A percentile compares a stretch with the other conserved stretches of the same genome.
These are phyloP conservation scores for Pampus argenteus DNA, from an alignment of 2,797 vertebrate species.

Conservation along the genomic window DNA sequence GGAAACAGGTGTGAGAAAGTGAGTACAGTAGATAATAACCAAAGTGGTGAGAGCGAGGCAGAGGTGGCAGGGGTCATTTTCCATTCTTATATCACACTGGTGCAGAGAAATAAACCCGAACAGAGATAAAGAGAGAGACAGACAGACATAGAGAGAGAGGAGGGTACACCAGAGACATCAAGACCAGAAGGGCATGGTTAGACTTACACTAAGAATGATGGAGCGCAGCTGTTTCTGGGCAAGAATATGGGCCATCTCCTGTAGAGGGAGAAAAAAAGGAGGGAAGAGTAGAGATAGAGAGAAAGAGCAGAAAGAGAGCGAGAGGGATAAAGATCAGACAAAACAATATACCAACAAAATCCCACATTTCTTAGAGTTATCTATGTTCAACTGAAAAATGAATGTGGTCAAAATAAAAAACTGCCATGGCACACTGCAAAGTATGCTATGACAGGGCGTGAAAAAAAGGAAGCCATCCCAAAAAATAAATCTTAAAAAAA, in stretches of 20 bases:
- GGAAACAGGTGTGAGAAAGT: slow-evolving; percentile 49
- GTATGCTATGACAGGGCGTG: slow-evolving; percentile 32
- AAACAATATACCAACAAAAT: slow-evolving; percentile 13
- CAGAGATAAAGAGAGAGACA: slow-evolving; percentile 24
- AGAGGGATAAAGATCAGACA: slow-evolving; percentile 29
- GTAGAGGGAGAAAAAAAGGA: slow-evolving; percentile 40
- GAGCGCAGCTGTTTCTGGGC: slow-evolving; percentile 97
- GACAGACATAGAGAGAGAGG: not conserved
- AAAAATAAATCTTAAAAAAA: slow-evolving; percentile 66
- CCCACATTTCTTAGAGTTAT: slow-evolving; percentile 9
- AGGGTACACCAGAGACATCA: slow-evolving; percentile 1
- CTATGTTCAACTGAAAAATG: slow-evolving; percentile 41
- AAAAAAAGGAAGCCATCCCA: slow-evolving; percentile 56
- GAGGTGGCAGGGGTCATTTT: slow-evolving; percentile 52
- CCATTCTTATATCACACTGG: slow-evolving; percentile 40
- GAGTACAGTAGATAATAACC: slow-evolving; percentile 53
- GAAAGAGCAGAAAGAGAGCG: slow-evolving; percentile 19
- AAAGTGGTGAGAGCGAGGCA: slow-evolving; percentile 22
- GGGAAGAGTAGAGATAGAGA: slow-evolving; percentile 19
- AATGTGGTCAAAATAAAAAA: slow-evolving; percentile 46
- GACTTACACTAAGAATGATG: slow-evolving; percentile 96
- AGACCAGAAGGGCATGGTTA: slow-evolving; percentile 7
- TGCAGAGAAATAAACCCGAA: slow-evolving; percentile 26
- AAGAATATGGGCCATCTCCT: slow-evolving; percentile 99
- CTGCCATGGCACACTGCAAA: slow-evolving; percentile 38